Percentiles rank a stretch among this genome's conserved stretches.
Conservation (phyloP, 2,113 vertebrate genomes). For the Phocoena phocoena region DNA sequence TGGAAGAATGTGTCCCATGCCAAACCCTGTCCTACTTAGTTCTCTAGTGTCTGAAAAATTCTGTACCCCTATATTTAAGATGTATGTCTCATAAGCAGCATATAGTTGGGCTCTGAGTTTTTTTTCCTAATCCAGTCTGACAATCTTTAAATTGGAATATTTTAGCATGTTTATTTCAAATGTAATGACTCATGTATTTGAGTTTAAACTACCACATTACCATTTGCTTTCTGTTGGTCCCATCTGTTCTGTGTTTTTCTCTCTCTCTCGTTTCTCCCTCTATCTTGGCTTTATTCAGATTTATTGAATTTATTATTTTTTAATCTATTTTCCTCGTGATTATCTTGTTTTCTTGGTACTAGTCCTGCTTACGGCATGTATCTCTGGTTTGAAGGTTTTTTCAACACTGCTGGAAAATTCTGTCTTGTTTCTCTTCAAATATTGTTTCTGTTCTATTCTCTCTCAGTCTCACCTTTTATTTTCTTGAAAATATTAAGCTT, state of each 20-base stretch:
- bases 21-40: background rate
- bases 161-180: conserved; percentile 29
- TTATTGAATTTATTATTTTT: background rate
- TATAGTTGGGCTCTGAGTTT: background rate
- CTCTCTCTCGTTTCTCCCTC: too few species aligned
- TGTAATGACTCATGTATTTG: conserved; percentile 1
- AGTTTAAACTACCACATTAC: conserved; percentile 18
- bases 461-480: background rate
- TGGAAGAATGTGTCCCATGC: background rate
- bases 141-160: background rate
- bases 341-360: background rate
- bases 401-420: background rate
- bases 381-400: conserved; percentile 16
- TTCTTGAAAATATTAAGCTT: background rate
- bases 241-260: background rate
- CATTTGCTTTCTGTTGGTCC: background rate
- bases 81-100: background rate
- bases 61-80: background rate
- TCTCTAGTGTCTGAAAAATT: background rate
- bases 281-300: background rate
- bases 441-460: background rate
- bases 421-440: background rate
- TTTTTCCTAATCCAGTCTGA: background rate
- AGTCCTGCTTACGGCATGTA: background rate
- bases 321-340: background rate